Base-by-base conservation (phyloP, 2,113 vertebrate genomes). In the Pteropus alecto region DNA sequence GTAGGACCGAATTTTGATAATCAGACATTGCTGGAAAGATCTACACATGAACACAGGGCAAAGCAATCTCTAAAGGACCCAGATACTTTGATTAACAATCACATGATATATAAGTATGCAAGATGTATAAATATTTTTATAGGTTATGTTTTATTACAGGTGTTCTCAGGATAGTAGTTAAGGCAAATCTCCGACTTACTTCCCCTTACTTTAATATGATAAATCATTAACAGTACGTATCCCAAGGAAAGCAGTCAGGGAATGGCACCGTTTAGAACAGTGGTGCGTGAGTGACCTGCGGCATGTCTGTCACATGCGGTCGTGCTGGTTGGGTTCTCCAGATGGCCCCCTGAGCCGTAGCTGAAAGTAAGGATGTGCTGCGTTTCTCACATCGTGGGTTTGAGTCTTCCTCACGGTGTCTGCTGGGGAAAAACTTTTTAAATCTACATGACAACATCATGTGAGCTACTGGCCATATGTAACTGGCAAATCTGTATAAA, bases 251-350 rank as follows among this genome's bases (percentile, higher is more conserved):
- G 65, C 19, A 74, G 68, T 21, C 46, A 21, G 10, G 15, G 7
- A 88, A 8, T 28, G 5, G 30, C 63, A 51, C 33, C 26, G 5
- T 24, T 8, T 33, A 15, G 15, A 67, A n/a, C 18, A 7, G 22
- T 30, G 19, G 11, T 14, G 26, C 3, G 3, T 14, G 7, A 12
- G 24, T 3, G 70, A 67, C 8, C 16, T 0, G 13, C 19, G n/a
- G 5, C 4, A 1, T 7, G 18, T 73, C 9, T 33, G 10, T 1
- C 24, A 6, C 8, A 10, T 5, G 13, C 71, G 4, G 1, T 67
- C 28, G 0, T 14, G 19, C 24, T 43, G 26, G 2, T 19, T 35
- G 19, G 19, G 1, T n/a, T 65, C 15, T 56, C 28, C 63, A 54
- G 70, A 48, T 48, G 30, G 16, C 48, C 1, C 11, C 24, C 7